Base-by-base conservation (phyloP, 2,888 invertebrate species). In the Peribatodes rhomboidaria region DNA sequence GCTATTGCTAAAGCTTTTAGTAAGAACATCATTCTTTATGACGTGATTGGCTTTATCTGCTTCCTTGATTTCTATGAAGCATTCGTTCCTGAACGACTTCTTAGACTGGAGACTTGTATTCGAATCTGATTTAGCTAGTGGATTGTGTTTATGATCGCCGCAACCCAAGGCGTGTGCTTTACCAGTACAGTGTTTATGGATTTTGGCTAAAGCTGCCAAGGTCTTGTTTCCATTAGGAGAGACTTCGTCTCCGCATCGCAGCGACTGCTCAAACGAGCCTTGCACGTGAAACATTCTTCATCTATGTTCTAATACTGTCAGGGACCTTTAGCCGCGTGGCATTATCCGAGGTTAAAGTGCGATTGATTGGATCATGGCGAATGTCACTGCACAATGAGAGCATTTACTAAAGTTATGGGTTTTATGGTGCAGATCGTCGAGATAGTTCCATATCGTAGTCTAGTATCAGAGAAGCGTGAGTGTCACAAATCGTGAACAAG, bases 81-180 rank as follows among this genome's bases (percentile, higher is more conserved):
- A 89, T 72, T 90, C 88, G 50, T 83, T 81, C 64, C 88, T 83
- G 62, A 89, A 88, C 0, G 91, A 92, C 78, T 87, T 92, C 53
- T 83, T 86, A 3, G 93, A 92, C 69, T 92, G 92, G 3, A 93
- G 77, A 71, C 92, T 90, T 55, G 87, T 84, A 78, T 87, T 93
- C 4, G 94, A 93, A 71, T 92, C 93, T 1, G 92, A 92, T 81
- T 91, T 94, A 13, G 87, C 83, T 13, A 94, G 84, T 53, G 87
- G 85, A 73, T 90, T 86, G 61, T 89, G 87, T 72, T 89, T 88
- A 55, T 93, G 88, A 73, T 95, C 95, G 3, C 88, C 86, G 75
- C 95, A 95, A 53, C 97, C 97, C 73, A 95, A 95, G 11, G 96
- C 97, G 81, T 97, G 97, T 0, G 96, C 95, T 78, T 95, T 95